These are phyloP conservation scores for Melanotaenia maccullochi DNA, from an alignment of 2,797 vertebrate species.

Conservation along the genomic window DNA sequence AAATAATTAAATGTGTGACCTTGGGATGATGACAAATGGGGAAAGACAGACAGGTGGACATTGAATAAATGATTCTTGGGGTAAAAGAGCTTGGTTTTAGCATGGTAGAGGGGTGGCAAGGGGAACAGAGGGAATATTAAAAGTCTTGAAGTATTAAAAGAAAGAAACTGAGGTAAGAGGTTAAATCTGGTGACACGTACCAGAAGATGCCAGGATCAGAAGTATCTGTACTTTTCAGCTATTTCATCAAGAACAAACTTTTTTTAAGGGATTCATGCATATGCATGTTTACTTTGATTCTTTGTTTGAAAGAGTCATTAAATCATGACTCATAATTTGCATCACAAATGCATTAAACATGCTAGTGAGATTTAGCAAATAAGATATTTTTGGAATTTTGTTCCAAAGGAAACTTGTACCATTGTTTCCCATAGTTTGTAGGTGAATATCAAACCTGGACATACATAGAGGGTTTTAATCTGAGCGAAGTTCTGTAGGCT, in stretches of 20 bases:
- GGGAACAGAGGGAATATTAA: constrained; percentile 22
- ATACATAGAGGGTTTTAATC: constrained; percentile 29
- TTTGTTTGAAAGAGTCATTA: constrained; percentile 47
- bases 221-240: constrained; percentile 4
- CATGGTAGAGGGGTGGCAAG: constrained; percentile 10
- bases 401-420: constrained; percentile 46
- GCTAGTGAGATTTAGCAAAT: constrained; percentile 49
- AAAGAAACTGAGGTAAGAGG: not conserved
- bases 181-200: constrained; percentile 9
- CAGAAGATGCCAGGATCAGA: not conserved
- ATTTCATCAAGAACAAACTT: constrained; percentile 16
- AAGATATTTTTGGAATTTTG: constrained; percentile 50
- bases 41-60: constrained; percentile 44
- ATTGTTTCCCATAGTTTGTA: constrained; percentile 59
- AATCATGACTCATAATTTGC: constrained; percentile 55
- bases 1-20: constrained; percentile 67
- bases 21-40: constrained; percentile 50
- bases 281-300: constrained; percentile 45
- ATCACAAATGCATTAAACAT: constrained; percentile 52
- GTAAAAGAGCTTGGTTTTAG: constrained; percentile 38
- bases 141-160: constrained; percentile 16
- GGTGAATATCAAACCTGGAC: constrained; percentile 55
- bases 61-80: constrained; percentile 62
- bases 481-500: constrained; percentile 49
- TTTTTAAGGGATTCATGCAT: constrained; percentile 8